These are phyloP conservation scores for Embidobia sp. DNA, from an alignment of 2,888 invertebrate species.

Conservation along the genomic window DNA sequence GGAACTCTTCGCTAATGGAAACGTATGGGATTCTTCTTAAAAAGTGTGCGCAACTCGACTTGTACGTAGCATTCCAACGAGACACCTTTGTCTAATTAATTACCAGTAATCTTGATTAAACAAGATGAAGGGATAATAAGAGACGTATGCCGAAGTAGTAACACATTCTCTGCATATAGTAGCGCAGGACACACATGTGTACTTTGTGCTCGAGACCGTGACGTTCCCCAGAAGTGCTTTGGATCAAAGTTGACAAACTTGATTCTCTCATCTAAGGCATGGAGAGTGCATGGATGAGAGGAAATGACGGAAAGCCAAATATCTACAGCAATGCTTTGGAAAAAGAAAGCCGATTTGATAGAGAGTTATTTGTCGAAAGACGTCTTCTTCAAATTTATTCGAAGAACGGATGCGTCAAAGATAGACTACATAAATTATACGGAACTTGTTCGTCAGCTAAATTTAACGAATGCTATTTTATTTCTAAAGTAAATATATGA, in stretches of 20 bases:
- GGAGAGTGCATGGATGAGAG: constrained; percentile 38
- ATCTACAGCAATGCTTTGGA: constrained; percentile 20
- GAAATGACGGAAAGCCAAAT: constrained; percentile 28
- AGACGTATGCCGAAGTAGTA: constrained; percentile 51
- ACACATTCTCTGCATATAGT: constrained; percentile 45
- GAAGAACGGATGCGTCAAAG: constrained; percentile 15
- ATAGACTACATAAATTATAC: constrained; percentile 8
- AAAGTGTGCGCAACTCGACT: constrained; percentile 17
- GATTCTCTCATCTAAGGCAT: constrained; percentile 67
- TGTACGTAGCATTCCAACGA: constrained; percentile 5
- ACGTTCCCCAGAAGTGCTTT: constrained; percentile 65
- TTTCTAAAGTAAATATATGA: no score
- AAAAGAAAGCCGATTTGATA: constrained; percentile 31
- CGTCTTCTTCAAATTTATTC: constrained; percentile 20
- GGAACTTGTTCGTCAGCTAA: no score
- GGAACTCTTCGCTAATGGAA: constrained; percentile 62
- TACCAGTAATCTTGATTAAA: constrained; percentile 50
- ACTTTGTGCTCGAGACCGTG: constrained; percentile 63
- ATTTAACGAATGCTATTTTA: no score
- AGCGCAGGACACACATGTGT: constrained; percentile 48
- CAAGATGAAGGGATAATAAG: constrained; percentile 55
- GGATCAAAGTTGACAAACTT: constrained; percentile 77
- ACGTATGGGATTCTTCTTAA: constrained; percentile 19
- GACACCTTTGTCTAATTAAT: constrained; percentile 47
- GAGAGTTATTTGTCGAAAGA: constrained; percentile 28